Evolutionary conservation across 2,888 invertebrate genomes (phyloP), one percentile per base, ranked within the genome.

Genomic region (Ditula angustiorana): DNA sequence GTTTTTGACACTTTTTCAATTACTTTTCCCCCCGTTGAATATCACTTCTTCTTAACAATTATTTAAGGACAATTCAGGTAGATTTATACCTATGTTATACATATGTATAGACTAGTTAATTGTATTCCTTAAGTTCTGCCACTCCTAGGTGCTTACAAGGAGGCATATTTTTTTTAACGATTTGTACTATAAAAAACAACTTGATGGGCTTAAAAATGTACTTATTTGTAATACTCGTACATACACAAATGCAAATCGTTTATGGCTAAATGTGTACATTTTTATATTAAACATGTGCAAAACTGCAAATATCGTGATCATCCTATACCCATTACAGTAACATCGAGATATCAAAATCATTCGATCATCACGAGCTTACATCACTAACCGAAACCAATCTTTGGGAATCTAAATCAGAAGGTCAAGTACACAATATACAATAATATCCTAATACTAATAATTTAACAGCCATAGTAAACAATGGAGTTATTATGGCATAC

Each of bases 341-440:
- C 28, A 57, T 16, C 33, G n/a, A 30, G 11, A 28, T 44, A 56
- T 35, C 19, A 26, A 37, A 50, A 3, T 50, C 19, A 59, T 59
- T 50, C 37, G 10, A 26, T 49, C 59, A 50, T 50, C 49, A 50
- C 49, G 49, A 49, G n/a, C 7, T 49, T 0, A 24, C 26, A 26
- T 28, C 28, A 59, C 35, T 49, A 26, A n/a, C 37, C 37, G 37
- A 24, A 24, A 58, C 58, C 21, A 59, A 59, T 59, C 37, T 26
- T 28, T 33, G 35, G 19, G 37, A 49, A 59, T 50, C 26, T 8
- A 13, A 23, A n/a, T 35, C 19, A 10, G 37, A 49, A 59, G 59
- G 59, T 59, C 37, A 59, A 47, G 49, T 41, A 21, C 44, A 57
- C 44, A 44, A 44, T 56, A 24, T 26, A 19, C 19, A 41, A 10